Conservation (phyloP, 2,113 vertebrate species). For the Pao palembangensis region DNA sequence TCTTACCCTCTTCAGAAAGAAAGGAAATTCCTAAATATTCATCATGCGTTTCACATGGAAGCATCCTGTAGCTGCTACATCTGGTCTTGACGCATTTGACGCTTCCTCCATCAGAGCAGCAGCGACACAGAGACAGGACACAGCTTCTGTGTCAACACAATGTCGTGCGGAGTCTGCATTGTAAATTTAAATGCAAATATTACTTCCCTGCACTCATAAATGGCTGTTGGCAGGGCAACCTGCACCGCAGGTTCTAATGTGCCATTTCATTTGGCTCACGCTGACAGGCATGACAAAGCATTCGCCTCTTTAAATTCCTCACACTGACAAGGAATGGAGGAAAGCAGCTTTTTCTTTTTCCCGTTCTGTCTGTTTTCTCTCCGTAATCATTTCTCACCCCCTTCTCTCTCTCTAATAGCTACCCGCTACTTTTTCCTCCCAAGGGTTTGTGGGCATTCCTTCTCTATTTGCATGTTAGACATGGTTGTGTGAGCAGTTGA, state of each 20-base stretch:
- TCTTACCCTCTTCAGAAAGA: no score
- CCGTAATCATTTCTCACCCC: conserved; percentile 34
- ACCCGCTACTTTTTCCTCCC: conserved; percentile 39
- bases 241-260: conserved; percentile 32
- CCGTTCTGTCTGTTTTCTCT: conserved; percentile 25
- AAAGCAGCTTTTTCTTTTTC: conserved; percentile 42
- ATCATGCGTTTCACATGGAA: no score
- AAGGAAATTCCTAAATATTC: neutral
- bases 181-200: conserved; percentile 1
- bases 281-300: conserved; percentile 2
- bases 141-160: neutral
- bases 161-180: neutral
- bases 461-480: conserved; percentile 72
- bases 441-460: conserved; percentile 39
- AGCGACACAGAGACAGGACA: neutral
- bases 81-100: neutral
- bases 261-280: conserved; percentile 7
- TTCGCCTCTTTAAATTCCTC: conserved; percentile 11
- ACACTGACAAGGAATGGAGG: conserved; percentile 36
- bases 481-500: conserved; percentile 56
- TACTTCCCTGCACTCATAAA: neutral
- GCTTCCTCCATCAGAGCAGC: neutral
- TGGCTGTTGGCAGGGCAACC: conserved; percentile 12
- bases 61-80: neutral
- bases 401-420: conserved; percentile 43